A percentile compares a stretch with the other conserved stretches of the same genome.
Conservation (phyloP, 2,113 vertebrate species). For the Eulemur macaco region DNA sequence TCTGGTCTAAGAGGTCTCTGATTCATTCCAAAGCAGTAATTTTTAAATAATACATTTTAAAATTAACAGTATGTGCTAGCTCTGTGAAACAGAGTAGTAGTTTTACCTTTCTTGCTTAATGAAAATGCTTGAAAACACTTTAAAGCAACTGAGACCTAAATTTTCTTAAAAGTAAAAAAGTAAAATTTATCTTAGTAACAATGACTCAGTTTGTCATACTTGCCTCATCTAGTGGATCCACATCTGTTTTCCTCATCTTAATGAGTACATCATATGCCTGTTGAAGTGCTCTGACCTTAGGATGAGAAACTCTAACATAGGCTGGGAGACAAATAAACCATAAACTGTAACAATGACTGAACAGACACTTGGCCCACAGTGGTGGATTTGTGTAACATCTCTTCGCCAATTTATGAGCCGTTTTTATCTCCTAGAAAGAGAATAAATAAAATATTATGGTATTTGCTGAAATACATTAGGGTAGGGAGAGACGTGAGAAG, state of each 20-base stretch:
- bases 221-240: conserved; percentile 97
- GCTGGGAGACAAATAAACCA: conserved; percentile 99
- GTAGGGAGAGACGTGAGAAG: neutral
- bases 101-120: neutral
- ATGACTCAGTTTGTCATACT: conserved; percentile 33
- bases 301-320: conserved; percentile 89
- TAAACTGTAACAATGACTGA: conserved; percentile 96
- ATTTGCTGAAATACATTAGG: conserved; percentile 22
- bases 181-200: neutral
- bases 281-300: conserved; percentile 93
- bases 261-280: conserved; percentile 94
- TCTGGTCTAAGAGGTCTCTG: neutral
- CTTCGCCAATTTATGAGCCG: conserved; percentile 95
- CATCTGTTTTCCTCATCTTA: conserved; percentile 94
- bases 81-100: neutral
- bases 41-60: conserved; percentile 43
- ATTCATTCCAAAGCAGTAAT: conserved; percentile 26
- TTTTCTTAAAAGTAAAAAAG: conserved; percentile 39
- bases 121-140: neutral
- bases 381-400: conserved; percentile 90
- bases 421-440: conserved; percentile 93
- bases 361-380: conserved; percentile 95
- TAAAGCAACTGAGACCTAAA: neutral
- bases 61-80: neutral
- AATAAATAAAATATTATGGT: conserved; percentile 51